A percentile compares a stretch with the other conserved stretches of the same genome.
Conservation (phyloP, 2,113 vertebrate genomes). For the Ellobius talpinus region DNA sequence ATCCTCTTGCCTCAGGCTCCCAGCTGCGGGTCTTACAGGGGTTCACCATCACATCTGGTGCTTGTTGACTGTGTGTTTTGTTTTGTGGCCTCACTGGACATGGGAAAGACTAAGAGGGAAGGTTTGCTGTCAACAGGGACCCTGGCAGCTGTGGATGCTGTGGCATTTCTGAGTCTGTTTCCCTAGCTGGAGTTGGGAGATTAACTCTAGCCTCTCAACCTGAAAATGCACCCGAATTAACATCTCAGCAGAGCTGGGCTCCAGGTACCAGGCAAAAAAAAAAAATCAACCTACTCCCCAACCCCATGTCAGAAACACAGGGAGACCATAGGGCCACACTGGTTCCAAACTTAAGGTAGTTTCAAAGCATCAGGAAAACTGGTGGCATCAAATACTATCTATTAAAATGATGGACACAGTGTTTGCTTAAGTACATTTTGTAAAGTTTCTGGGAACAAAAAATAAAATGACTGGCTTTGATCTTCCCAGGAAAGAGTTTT, state of each 20-base stretch:
- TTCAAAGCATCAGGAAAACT: not conserved
- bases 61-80: not conserved
- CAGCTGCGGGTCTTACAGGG: not conserved
- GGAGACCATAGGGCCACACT: not conserved
- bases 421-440: conserved; percentile 11
- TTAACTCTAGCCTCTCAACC: not conserved
- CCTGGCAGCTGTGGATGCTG: not conserved
- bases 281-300: not conserved
- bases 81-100: not conserved
- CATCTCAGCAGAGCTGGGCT: not conserved
- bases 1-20: not conserved
- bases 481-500: conserved; percentile 24
- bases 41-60: not conserved
- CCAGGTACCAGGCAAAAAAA: not conserved
- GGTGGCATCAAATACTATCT: not conserved
- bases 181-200: not conserved
- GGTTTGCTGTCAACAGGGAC: not conserved
- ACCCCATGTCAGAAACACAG: not conserved
- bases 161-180: not conserved
- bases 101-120: not conserved
- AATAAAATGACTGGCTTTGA: not conserved
- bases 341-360: not conserved
- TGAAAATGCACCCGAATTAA: not conserved
- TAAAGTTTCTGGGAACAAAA: not conserved
- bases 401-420: not conserved